A percentile compares a stretch with the other conserved stretches of the same genome.
phyloP scores from a whole-genome alignment of 2,113 vertebrate genomes.

The Sinocyclocheilus grahami region DNA sequence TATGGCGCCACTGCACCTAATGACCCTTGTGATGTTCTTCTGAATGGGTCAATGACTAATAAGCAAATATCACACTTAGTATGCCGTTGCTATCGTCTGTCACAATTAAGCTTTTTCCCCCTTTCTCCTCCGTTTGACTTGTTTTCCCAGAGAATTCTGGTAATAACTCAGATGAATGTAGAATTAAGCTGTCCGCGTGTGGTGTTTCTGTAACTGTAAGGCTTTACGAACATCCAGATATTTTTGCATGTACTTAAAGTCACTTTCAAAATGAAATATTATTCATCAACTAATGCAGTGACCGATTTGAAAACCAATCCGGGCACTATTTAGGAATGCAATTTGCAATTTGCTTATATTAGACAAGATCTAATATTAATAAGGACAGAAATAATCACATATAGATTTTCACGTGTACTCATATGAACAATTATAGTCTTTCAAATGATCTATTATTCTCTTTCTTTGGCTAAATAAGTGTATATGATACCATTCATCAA shows the following conservation, averaged over 20 bases:
- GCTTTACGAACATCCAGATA: background rate
- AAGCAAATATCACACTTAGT: slow-evolving; percentile 62
- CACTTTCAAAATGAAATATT: slow-evolving; percentile 1
- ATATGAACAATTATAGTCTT: slow-evolving; percentile 69
- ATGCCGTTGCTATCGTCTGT: slow-evolving; percentile 53
- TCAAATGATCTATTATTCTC: slow-evolving; percentile 74
- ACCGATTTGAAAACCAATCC: background rate
- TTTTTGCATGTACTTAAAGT: background rate
- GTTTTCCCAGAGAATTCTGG: slow-evolving; percentile 22
- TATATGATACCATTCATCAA: slow-evolving; percentile 80
- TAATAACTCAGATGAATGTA: slow-evolving; percentile 11
- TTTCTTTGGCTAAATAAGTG: slow-evolving; percentile 75
- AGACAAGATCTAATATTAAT: slow-evolving; percentile 56
- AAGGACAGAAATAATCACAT: slow-evolving; percentile 26
- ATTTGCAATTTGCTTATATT: slow-evolving; percentile 35
- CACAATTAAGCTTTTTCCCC: slow-evolving; percentile 56
- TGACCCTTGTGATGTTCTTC: slow-evolving; percentile 65
- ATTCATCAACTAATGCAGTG: slow-evolving; percentile 23
- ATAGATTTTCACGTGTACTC: slow-evolving; percentile 69
- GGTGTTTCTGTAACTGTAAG: background rate
- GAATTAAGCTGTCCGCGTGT: slow-evolving; percentile 11
- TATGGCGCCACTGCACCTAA: slow-evolving; percentile 59
- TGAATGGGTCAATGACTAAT: slow-evolving; percentile 63
- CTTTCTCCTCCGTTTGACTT: slow-evolving; percentile 11
- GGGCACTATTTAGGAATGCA: background rate